phyloP scores from a whole-genome alignment of 2,113 vertebrate genomes.

The Bos indicus region DNA sequence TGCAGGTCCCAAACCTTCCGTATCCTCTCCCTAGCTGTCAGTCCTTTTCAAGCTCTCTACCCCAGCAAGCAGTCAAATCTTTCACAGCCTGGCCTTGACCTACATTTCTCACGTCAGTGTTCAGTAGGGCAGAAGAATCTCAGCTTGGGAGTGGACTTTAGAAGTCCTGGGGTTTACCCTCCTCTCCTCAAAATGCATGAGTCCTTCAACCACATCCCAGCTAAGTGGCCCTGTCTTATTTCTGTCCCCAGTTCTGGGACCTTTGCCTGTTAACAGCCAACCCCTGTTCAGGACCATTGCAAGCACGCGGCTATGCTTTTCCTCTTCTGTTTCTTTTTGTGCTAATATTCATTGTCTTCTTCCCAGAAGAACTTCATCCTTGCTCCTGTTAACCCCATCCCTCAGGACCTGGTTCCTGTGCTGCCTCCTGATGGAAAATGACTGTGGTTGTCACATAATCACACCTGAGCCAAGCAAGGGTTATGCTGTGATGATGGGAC shows the following conservation, averaged over 20 bases:
- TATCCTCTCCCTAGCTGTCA: neutral
- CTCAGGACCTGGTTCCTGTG: neutral
- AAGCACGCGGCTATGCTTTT: accelerated
- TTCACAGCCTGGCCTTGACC: neutral
- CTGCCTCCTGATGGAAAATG: neutral
- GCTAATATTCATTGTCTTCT: neutral
- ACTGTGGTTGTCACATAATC: neutral
- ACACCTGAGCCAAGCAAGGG: neutral
- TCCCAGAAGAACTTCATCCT: neutral
- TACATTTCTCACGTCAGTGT: neutral
- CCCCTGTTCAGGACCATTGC: neutral
- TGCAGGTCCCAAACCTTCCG: neutral
- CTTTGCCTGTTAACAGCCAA: neutral
- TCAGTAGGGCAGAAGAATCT: neutral
- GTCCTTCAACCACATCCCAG: neutral
- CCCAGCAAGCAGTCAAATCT: neutral
- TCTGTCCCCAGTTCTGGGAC: neutral
- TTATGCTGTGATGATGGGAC: neutral
- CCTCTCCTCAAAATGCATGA: neutral
- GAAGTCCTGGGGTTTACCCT: neutral
- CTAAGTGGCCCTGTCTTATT: neutral
- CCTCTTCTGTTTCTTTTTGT: neutral
- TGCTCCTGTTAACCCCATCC: neutral
- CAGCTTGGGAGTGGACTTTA: neutral
- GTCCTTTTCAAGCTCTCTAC: neutral